These are phyloP conservation scores for Drusus annulatus DNA, from an alignment of 1,140 invertebrate genomes.

Conservation along the genomic window DNA sequence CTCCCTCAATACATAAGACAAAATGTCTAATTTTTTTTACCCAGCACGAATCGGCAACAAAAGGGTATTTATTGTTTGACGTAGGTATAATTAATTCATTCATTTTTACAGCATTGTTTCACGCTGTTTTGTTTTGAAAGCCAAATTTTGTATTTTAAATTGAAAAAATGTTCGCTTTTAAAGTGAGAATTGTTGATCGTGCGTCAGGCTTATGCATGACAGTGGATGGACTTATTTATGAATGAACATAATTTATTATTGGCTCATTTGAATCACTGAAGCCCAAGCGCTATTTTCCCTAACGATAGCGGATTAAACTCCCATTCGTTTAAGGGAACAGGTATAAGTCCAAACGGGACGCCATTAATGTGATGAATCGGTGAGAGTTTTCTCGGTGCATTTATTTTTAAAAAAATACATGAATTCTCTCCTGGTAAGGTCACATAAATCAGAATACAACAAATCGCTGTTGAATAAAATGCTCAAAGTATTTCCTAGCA, in stretches of 20 bases:
- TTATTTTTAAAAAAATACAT: background rate
- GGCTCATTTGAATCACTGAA: slow-evolving; percentile 6
- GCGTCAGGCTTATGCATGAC: slow-evolving; percentile 14
- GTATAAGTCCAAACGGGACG: background rate
- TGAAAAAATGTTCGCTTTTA: too few species aligned
- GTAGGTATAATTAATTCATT: slow-evolving; percentile 26
- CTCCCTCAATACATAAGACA: too few species aligned
- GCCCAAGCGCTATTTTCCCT: too few species aligned
- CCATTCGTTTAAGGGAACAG: background rate
- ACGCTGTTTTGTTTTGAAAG: background rate
- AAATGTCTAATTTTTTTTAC: too few species aligned
- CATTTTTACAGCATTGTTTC: background rate
- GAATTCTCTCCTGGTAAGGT: too few species aligned
- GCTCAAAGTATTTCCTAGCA: too few species aligned
- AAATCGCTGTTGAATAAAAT: too few species aligned
- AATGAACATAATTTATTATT: slow-evolving; percentile 28
- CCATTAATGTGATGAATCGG: slow-evolving; percentile 2
- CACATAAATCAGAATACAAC: too few species aligned
- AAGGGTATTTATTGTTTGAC: slow-evolving; percentile 11
- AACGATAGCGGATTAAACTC: background rate
- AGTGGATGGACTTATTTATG: slow-evolving; percentile 33
- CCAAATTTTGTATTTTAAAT: too few species aligned
- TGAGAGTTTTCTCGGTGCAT: background rate
- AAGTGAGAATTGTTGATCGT: slow-evolving; percentile 4
- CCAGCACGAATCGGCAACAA: background rate